Base-by-base conservation (phyloP, 2,888 invertebrate species). In the Orgyia antiqua region DNA sequence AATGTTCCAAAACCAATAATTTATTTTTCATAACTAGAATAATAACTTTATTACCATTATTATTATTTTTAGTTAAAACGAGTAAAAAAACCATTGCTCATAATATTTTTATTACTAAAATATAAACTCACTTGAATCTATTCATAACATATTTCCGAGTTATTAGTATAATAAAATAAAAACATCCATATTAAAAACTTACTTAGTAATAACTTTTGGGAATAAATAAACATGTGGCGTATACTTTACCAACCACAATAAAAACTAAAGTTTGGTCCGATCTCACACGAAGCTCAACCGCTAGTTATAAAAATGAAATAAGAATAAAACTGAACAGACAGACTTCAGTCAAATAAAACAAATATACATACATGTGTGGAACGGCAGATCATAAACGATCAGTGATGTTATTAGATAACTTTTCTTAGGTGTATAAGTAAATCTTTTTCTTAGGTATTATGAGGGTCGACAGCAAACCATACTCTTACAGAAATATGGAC, bases 251-350 rank as follows among this genome's bases (percentile, higher is more conserved):
- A 36, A 47, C 46, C 49, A 62, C 58, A 62, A 62, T 67, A 67
- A 66, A 66, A 58, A 49, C 36, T 45, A 52, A 52, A 45, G 39
- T 47, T 34, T 29, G 38, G 31, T 28, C 31, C 42, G 72, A 70
- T 69, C 78, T 62, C 78, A 76, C 77, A 68, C 69, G 66, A 57
- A 63, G 77, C 47, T 67, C 51, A 51, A 58, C 66, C 66, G 63
- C 66, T 66, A 60, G 45, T 53, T 55, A 58, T 57, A 69, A 66
- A 69, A 72, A 58, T 33, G 52, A 56, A 24, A 63, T 52, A 56
- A 61, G 68, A 72, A 74, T 71, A 52, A 52, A 47, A 25, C 46
- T 35, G 29, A 38, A 21, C 51, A 52, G 50, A 56, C 58, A 39
- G 45, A 42, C 40, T 41, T 45, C 36, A 52, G 53, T 49, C 43